Percentiles rank a stretch among this genome's conserved stretches.
These are phyloP conservation scores for Rhinoraja longicauda DNA, from an alignment of 2,797 vertebrate species.

Conservation along the genomic window DNA sequence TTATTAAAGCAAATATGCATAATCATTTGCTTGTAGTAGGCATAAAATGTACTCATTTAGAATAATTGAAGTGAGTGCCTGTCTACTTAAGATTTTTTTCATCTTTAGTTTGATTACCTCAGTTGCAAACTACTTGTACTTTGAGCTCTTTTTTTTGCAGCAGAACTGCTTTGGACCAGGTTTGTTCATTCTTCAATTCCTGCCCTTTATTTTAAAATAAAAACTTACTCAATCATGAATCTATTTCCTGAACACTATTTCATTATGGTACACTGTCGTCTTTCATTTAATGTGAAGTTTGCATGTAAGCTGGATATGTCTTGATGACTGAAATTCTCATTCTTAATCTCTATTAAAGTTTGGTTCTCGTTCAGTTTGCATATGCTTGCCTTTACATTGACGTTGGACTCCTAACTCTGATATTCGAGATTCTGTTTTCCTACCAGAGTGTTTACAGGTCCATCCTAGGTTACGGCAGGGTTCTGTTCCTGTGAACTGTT, in stretches of 20 bases:
- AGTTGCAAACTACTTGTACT: background rate
- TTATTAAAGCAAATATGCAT: background rate
- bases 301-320: background rate
- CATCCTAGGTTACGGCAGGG: too few relatives aligned
- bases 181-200: background rate
- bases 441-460: too few relatives aligned
- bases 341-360: too few relatives aligned
- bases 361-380: too few relatives aligned
- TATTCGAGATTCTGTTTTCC: too few relatives aligned
- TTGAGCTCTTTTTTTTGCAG: background rate
- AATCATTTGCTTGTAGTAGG: background rate
- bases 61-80: background rate
- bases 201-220: background rate
- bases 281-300: background rate
- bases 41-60: background rate
- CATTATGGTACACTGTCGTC: background rate
- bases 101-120: background rate
- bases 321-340: background rate
- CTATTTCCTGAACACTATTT: background rate
- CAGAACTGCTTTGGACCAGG: background rate
- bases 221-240: background rate
- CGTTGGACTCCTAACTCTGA: too few relatives aligned
- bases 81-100: background rate
- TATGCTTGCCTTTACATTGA: too few relatives aligned
- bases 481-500: too few relatives aligned